Evolutionary conservation across 2,113 vertebrate genomes (phyloP), one percentile per base, ranked within the genome.

Genomic region (Sprattus sprattus): DNA sequence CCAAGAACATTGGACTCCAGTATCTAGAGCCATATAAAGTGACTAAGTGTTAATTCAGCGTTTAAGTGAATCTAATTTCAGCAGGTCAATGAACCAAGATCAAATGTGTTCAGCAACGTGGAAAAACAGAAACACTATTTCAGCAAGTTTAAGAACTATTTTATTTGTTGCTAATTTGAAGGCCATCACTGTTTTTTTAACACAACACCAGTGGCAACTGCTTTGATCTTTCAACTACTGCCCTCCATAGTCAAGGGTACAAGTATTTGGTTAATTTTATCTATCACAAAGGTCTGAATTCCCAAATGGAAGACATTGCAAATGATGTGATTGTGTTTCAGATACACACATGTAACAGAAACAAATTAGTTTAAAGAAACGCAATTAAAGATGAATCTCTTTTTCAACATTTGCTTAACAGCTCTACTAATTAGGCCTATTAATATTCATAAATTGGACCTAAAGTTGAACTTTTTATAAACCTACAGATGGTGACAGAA

Each of bases 1-100:
- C 39, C 39, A 82, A 81, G 85, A 47, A 83, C 78, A 28, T 81
- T 84, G 81, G 81, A 82, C 85, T 80, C 57, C 28, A 32, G 15
- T 86, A 83, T 86, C 83, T 49, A 44, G 44, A 20, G 71, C 0
- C 28, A 71, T 78, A 15, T 39, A 78, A 39, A 67, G 28, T 78
- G 71, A 78, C 32, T 39, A 2, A 32, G 64, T 71, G 15, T 78
- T 60, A 60, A 39, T 15, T 78, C 4, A 78, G 28, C 28, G 16
- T 11, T 13, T 78, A 81, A 4, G 47, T 57, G 81, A 45, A 64
- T 78, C 11, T 25, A 32, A 54, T 22, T 52, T 28, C 84, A 45
- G 64, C 28, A 25, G 64, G 25, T 67, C 64, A 78, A 78, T 39
- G 25, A 32, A 78, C 28, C 54, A 60, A 22, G 54, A 60, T 78